Evolutionary conservation across 2,888 invertebrate genomes (phyloP), one percentile per base, ranked within the genome.

Genomic region (Caenorhabditis doughertyi): DNA sequence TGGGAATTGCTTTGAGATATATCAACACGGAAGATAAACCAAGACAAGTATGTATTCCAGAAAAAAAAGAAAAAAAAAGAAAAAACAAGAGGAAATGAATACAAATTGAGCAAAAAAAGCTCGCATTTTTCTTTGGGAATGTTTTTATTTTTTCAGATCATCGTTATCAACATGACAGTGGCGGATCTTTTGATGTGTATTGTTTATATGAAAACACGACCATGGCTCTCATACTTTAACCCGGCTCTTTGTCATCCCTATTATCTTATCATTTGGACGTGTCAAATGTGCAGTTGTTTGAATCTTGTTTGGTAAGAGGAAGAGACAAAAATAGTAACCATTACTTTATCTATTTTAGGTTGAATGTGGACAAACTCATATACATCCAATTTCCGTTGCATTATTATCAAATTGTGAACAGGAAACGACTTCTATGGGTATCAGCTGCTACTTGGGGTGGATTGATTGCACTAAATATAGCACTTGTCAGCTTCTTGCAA

Each of bases 81-180:
- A 44, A n/a, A 58, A 25, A 39, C 0, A 23, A 39, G 29, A 47
- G 25, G 39, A 44, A 73, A 73, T 42, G 27, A 35, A 58, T 60
- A 70, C 42, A 51, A 44, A 47, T 64, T 27, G 68, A 55, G 68
- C 18, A 47, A 21, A 51, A 51, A 3, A 25, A 8, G 23, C 21
- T 13, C n/a, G n/a, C n/a, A 16, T 8, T 44, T 11, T 27, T 23
- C 29, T 44, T 23, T n/a, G 39, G 0, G 27, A 67, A 39, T 55
- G 25, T 18, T 49, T 29, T 68, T 44, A 21, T 58, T 18, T 68
- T 56, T 80, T 21, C 62, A 90, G 90, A 89, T 91, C 35, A 88
- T 91, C 68, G 91, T 91, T 7, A 91, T 91, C 42, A 90, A 91
- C 87, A 91, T 91, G 91, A 91, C 91, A n/a, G 81, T 89, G 16